phyloP scores from a whole-genome alignment of 2,113 vertebrate genomes.

The Gymnobelideus leadbeateri region DNA sequence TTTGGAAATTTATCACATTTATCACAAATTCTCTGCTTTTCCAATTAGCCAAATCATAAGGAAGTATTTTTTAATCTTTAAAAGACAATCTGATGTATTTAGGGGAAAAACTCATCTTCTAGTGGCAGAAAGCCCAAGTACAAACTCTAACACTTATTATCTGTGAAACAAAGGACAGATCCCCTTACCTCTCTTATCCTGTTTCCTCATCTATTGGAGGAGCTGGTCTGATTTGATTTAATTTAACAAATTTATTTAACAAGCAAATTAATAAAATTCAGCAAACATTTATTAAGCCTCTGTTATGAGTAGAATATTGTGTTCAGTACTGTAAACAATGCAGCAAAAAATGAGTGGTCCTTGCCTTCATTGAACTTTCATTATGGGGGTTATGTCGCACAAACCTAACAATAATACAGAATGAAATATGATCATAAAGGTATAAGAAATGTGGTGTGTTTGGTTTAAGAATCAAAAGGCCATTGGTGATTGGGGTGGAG shows the following conservation, averaged over 20 bases:
- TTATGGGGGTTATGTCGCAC: background rate
- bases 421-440: background rate
- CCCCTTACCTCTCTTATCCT: background rate
- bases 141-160: background rate
- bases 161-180: background rate
- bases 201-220: background rate
- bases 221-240: background rate
- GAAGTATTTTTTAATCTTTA: background rate
- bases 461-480: background rate
- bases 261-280: too few species aligned
- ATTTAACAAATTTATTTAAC: too few species aligned
- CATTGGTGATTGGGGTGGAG: background rate
- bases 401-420: background rate
- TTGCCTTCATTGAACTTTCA: background rate
- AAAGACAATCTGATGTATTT: background rate
- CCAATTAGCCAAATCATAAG: background rate
- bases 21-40: background rate
- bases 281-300: background rate
- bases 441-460: background rate
- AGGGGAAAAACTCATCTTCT: background rate
- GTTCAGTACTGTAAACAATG: background rate
- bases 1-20: conserved; percentile 83
- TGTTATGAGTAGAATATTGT: background rate
- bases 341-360: background rate
- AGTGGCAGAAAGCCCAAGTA: background rate